Conservation (phyloP, 1,140 invertebrate genomes). For the Zaprionus inermis region DNA sequence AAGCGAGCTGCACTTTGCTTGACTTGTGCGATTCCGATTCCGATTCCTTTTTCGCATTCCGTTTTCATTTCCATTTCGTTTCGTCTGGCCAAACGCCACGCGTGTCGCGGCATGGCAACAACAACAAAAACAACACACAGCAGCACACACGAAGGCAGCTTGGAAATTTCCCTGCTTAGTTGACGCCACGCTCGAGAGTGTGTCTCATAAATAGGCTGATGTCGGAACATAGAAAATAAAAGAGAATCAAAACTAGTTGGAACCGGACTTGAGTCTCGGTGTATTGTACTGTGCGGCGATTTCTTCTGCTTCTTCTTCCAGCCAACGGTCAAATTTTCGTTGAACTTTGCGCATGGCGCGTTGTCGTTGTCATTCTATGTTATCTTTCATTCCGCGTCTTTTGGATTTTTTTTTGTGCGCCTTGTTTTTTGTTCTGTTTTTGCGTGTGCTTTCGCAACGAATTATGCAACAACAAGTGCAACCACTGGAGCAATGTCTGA, state of each 20-base stretch:
- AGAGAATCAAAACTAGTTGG: conserved; percentile 26
- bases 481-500: conserved; percentile 27
- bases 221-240: conserved; percentile 19
- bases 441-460: conserved; percentile 10
- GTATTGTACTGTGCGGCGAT: neutral
- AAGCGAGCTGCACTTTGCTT: conserved; percentile 60
- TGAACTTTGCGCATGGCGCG: conserved; percentile 43
- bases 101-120: conserved; percentile 48
- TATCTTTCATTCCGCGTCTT: neutral
- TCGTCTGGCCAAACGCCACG: conserved; percentile 43
- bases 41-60: conserved; percentile 60
- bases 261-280: conserved; percentile 28
- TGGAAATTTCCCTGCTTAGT: conserved; percentile 27
- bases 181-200: neutral
- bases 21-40: conserved; percentile 30
- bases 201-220: conserved; percentile 24
- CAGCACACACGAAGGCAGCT: conserved; percentile 4
- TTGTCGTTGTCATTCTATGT: conserved; percentile 13
- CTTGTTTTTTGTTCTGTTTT: conserved; percentile 12
- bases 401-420: neutral
- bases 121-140: conserved; percentile 25
- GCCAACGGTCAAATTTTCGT: conserved; percentile 26
- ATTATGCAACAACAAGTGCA: conserved; percentile 43
- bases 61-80: conserved; percentile 63
- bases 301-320: conserved; percentile 9